Evolutionary conservation across 2,888 invertebrate genomes (phyloP).

Genomic region (Germaria angustata): DNA sequence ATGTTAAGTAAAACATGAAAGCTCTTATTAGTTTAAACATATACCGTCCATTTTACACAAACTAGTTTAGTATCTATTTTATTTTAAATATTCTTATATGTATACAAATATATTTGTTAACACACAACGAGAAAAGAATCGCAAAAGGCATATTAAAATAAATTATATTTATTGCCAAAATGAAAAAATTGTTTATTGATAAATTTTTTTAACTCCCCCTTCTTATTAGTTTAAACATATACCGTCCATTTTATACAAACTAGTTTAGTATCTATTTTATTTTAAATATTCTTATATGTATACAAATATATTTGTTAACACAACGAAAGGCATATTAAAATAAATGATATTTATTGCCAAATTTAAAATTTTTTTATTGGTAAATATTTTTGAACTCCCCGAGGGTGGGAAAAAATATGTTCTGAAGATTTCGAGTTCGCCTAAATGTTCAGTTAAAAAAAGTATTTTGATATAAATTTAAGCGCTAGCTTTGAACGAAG

Average conservation of each 20-base stretch:
- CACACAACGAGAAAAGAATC: slow-evolving; percentile 20
- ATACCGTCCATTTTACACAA: slow-evolving; percentile 67
- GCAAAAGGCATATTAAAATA: slow-evolving; percentile 24
- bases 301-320: background rate
- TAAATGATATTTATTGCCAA: background rate
- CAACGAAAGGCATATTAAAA: slow-evolving; percentile 29
- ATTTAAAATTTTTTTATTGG: too few relatives aligned
- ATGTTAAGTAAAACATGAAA: background rate
- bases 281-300: background rate
- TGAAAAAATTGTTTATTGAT: too few relatives aligned
- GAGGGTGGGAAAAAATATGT: too few relatives aligned
- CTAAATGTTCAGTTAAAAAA: too few relatives aligned
- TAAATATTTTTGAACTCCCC: too few relatives aligned
- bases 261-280: slow-evolving; percentile 18
- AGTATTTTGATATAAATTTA: too few relatives aligned
- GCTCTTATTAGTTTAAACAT: slow-evolving; percentile 56
- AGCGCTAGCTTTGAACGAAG: too few relatives aligned
- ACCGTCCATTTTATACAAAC: slow-evolving; percentile 66
- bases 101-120: background rate
- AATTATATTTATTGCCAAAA: background rate
- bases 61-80: slow-evolving; percentile 21
- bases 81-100: background rate
- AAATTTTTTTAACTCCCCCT: too few relatives aligned
- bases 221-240: slow-evolving; percentile 57
- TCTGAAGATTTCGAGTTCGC: too few relatives aligned